Percentiles rank a stretch among this genome's conserved stretches.
phyloP scores from a whole-genome alignment of 2,888 invertebrate species.

The Junonia oenone region DNA sequence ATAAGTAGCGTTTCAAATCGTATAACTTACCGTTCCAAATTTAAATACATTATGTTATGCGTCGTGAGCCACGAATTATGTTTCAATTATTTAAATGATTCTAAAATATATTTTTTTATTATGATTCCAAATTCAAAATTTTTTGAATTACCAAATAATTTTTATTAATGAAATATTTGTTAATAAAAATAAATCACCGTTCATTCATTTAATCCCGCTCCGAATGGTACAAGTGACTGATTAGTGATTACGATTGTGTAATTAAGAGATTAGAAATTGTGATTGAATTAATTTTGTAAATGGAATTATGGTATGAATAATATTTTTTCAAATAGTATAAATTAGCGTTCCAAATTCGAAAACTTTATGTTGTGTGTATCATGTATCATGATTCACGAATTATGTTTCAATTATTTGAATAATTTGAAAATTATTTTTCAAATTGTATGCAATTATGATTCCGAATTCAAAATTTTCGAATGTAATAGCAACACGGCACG shows the following conservation, averaged over 20 bases:
- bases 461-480: not conserved
- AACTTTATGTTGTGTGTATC: too few relatives aligned
- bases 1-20: too few relatives aligned
- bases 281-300: too few relatives aligned
- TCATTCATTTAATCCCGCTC: constrained; percentile 24
- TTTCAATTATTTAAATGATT: too few relatives aligned
- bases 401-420: too few relatives aligned
- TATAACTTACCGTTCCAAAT: too few relatives aligned
- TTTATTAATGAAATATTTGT: not conserved
- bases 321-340: too few relatives aligned
- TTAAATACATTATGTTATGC: too few relatives aligned
- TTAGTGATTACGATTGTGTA: constrained; percentile 17
- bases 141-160: not conserved
- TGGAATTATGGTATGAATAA: too few relatives aligned
- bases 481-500: not conserved
- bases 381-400: too few relatives aligned
- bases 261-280: constrained; percentile 1
- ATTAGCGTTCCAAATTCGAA: too few relatives aligned
- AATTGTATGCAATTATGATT: not conserved
- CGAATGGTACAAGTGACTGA: constrained; percentile 22
- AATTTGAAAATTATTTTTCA: not conserved
- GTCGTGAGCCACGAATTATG: too few relatives aligned
- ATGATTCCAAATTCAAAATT: not conserved
- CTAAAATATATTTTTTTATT: not conserved
- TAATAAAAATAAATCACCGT: constrained; percentile 60